These are phyloP conservation scores for Eleutherodactylus coqui DNA, from an alignment of 2,797 vertebrate species.

Conservation along the genomic window DNA sequence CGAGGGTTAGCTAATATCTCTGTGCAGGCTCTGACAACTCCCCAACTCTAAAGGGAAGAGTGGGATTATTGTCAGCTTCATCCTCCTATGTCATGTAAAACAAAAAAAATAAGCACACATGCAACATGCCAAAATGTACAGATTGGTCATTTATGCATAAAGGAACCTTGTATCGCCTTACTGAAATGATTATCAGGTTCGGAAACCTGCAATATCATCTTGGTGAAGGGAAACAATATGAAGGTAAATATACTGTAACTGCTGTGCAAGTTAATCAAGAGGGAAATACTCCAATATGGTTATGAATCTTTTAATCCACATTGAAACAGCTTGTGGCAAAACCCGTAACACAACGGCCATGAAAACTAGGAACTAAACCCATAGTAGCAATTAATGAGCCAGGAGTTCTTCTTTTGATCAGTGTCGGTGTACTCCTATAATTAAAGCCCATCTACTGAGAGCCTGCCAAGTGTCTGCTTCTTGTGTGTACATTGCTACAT, in stretches of 20 bases:
- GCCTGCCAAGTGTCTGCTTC: not conserved
- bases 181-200: not conserved
- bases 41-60: slow-evolving; percentile 69
- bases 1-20: slow-evolving; percentile 54
- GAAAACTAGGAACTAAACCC: not conserved
- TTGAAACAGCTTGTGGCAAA: not conserved
- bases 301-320: not conserved
- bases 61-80: slow-evolving; percentile 69
- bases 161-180: slow-evolving; percentile 46
- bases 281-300: not conserved
- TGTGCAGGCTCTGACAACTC: slow-evolving; percentile 63
- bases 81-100: slow-evolving; percentile 24
- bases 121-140: slow-evolving; percentile 32
- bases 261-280: not conserved
- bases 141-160: slow-evolving; percentile 64
- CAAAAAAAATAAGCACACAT: too few species aligned
- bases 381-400: not conserved
- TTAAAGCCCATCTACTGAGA: not conserved
- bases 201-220: not conserved
- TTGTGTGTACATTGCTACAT: not conserved
- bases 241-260: not conserved
- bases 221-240: not conserved
- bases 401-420: not conserved
- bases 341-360: not conserved
- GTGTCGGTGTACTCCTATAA: not conserved